Percentiles rank a stretch among this genome's conserved stretches.
phyloP scores from a whole-genome alignment of 2,888 invertebrate species.

The Ennomos fuscantarius region DNA sequence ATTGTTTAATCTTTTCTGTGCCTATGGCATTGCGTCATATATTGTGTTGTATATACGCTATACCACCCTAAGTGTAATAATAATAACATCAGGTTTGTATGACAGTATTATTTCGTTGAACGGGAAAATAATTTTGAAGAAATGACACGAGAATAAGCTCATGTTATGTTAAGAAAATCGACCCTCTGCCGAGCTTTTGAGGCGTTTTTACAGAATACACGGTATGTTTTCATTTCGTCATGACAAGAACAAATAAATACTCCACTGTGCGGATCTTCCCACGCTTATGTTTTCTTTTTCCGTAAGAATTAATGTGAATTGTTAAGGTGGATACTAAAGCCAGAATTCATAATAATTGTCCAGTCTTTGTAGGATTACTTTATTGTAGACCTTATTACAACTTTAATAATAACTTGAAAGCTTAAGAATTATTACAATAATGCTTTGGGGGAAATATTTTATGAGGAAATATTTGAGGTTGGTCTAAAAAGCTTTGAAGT shows the following conservation, averaged over 20 bases:
- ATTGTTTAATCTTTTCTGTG: no score
- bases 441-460: conserved; percentile 34
- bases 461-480: conserved; percentile 33
- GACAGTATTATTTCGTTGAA: no score
- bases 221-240: conserved; percentile 13
- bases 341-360: conserved; percentile 6
- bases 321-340: neutral
- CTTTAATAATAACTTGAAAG: conserved; percentile 26
- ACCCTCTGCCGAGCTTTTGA: conserved; percentile 1
- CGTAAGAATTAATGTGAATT: neutral
- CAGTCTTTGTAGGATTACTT: conserved; percentile 15
- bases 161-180: conserved; percentile 6
- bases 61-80: no score
- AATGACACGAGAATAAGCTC: neutral
- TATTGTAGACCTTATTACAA: conserved; percentile 9
- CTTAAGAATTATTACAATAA: conserved; percentile 35
- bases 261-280: conserved; percentile 5
- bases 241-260: conserved; percentile 10
- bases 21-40: no score
- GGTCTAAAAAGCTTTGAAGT: conserved; percentile 28
- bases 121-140: neutral
- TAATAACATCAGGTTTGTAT: no score
- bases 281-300: conserved; percentile 10
- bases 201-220: conserved; percentile 11
- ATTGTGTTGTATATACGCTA: no score